phyloP scores from a whole-genome alignment of 1,140 invertebrate genomes.

The Halesus radiatus region DNA sequence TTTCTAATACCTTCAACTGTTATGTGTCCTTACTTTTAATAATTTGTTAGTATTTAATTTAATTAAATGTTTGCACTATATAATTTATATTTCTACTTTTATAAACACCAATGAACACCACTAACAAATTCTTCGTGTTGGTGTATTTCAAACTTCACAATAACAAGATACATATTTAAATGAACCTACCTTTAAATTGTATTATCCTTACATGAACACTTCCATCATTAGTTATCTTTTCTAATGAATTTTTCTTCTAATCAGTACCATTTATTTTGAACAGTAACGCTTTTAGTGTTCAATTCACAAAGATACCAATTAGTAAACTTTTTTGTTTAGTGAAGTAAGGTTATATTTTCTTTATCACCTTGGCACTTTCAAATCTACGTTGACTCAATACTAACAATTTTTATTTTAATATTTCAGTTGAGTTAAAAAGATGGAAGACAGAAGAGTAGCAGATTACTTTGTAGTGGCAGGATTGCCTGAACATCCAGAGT shows the following conservation, averaged over 20 bases:
- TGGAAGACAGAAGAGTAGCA: slow-evolving; percentile 87
- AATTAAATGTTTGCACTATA: not conserved
- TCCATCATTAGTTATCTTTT: slow-evolving; percentile 6
- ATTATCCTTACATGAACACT: not conserved
- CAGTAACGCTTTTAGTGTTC: not conserved
- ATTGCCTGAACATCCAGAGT: slow-evolving; percentile 84
- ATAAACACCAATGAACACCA: too few species aligned
- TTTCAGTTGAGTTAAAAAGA: slow-evolving; percentile 60
- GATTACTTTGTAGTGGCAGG: slow-evolving; percentile 99
- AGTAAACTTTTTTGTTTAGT: not conserved
- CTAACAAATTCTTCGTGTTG: too few species aligned
- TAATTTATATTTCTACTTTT: too few species aligned
- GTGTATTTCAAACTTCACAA: too few species aligned
- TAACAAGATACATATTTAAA: too few species aligned
- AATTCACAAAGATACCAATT: not conserved
- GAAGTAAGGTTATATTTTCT: not conserved
- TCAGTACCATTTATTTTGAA: slow-evolving; percentile 6
- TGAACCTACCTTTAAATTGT: too few species aligned
- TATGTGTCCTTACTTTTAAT: slow-evolving; percentile 31
- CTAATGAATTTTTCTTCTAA: not conserved
- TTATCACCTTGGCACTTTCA: not conserved
- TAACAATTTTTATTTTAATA: not conserved
- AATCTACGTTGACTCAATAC: not conserved
- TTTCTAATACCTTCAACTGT: slow-evolving; percentile 12
- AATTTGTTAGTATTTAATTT: slow-evolving; percentile 34